Percentiles rank a stretch among this genome's conserved stretches.
phyloP scores from a whole-genome alignment of 2,113 vertebrate genomes.

The Calypte anna region DNA sequence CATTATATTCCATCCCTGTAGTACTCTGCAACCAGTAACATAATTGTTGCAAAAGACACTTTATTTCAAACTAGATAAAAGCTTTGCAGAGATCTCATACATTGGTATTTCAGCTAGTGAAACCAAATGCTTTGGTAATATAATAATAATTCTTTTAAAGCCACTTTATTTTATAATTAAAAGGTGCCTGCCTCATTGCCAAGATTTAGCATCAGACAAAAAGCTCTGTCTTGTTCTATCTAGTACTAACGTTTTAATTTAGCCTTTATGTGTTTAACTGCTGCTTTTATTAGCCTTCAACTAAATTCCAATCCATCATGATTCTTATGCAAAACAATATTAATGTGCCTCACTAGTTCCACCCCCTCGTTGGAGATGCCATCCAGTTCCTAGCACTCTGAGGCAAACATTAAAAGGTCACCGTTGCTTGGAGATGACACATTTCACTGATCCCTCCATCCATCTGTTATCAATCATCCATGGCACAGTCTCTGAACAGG shows the following conservation, averaged over 20 bases:
- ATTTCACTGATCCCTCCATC: constrained; percentile 42
- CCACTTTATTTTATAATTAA: constrained; percentile 51
- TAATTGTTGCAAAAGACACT: constrained; percentile 26
- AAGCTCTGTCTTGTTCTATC: constrained; percentile 16
- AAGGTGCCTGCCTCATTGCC: constrained; percentile 21
- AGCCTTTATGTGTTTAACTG: constrained; percentile 42
- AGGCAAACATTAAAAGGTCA: constrained; percentile 29
- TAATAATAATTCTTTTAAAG: neutral
- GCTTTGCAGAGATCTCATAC: constrained; percentile 22
- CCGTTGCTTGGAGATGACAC: constrained; percentile 46
- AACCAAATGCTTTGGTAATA: constrained; percentile 9
- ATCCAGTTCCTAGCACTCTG: neutral
- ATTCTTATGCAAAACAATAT: constrained; percentile 38
- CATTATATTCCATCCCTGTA: constrained; percentile 12
- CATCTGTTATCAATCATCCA: neutral
- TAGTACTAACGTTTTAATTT: constrained; percentile 45
- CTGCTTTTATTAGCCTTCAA: constrained; percentile 48
- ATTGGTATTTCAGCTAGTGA: constrained; percentile 17
- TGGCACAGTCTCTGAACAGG: neutral
- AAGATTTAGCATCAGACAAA: constrained; percentile 10
- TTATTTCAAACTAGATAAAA: constrained; percentile 44
- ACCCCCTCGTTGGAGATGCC: constrained; percentile 15
- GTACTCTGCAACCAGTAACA: neutral
- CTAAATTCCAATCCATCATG: neutral
- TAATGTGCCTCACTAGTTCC: constrained; percentile 13